These are phyloP conservation scores for Acleris laterana DNA, from an alignment of 2,888 invertebrate genomes.

Conservation along the genomic window DNA sequence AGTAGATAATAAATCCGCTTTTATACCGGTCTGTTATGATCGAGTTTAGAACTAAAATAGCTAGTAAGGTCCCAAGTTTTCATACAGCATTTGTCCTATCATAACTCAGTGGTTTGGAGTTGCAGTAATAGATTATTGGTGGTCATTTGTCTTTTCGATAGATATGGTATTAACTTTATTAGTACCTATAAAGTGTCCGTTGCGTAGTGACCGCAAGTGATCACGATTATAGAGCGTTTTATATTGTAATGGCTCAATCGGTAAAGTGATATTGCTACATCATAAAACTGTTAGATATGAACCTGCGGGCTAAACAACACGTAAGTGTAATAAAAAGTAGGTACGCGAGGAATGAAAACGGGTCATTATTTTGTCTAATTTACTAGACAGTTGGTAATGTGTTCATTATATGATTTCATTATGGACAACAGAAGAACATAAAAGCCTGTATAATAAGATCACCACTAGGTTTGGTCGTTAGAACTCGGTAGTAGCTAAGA, in stretches of 20 bases:
- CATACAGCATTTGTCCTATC: neutral
- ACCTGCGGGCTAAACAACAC: too few species aligned
- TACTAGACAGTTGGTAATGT: too few species aligned
- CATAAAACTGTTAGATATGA: too few species aligned
- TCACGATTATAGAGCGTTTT: constrained; percentile 5
- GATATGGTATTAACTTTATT: constrained; percentile 10
- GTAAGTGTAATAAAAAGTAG: too few species aligned
- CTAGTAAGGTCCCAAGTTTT: neutral
- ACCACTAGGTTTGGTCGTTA: too few species aligned
- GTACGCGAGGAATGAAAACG: too few species aligned
- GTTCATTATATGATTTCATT: too few species aligned
- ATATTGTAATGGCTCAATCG: neutral
- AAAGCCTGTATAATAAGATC: too few species aligned
- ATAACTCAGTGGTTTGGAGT: constrained; percentile 1
- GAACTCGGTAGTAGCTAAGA: too few species aligned
- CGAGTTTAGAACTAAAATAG: neutral
- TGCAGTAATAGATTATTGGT: constrained; percentile 2
- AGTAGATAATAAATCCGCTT: neutral
- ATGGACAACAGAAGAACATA: too few species aligned
- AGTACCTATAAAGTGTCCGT: constrained; percentile 11
- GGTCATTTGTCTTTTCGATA: constrained; percentile 17
- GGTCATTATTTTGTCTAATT: too few species aligned
- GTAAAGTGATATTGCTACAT: constrained; percentile 5
- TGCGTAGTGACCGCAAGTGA: constrained; percentile 3
- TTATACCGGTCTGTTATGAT: neutral